Evolutionary conservation across 2,113 vertebrate species (phyloP).

Genomic region (Varanus komodoensis): DNA sequence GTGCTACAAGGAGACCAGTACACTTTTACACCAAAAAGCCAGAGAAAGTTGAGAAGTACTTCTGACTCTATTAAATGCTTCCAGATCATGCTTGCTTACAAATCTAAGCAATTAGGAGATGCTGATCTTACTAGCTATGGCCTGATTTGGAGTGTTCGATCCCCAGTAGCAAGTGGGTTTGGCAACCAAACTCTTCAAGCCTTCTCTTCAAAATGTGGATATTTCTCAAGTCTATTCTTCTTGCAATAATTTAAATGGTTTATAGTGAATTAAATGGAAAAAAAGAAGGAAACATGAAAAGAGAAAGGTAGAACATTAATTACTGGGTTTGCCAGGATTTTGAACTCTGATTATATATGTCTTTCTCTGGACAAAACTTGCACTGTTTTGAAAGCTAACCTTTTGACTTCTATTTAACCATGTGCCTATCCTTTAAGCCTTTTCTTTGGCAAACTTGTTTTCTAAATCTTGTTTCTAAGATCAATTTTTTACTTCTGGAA

Average conservation of each 20-base stretch:
- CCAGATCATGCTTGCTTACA: not conserved
- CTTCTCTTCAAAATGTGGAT: not conserved
- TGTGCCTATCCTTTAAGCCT: not conserved
- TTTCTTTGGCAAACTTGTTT: not conserved
- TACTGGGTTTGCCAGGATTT: not conserved
- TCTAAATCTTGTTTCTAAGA: not conserved
- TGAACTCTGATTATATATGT: not conserved
- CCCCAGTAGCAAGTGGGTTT: not conserved
- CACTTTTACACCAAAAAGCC: not conserved
- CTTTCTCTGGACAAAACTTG: not conserved
- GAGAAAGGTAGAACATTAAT: not conserved
- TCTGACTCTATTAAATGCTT: not conserved
- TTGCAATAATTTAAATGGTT: not conserved
- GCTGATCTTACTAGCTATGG: not conserved
- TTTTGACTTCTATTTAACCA: conserved; percentile 6
- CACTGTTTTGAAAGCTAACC: not conserved
- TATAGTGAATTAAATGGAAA: not conserved
- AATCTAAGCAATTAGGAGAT: not conserved
- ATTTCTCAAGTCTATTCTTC: not conserved
- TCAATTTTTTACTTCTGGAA: not conserved
- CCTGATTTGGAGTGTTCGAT: not conserved
- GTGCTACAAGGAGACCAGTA: no score
- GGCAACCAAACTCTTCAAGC: not conserved
- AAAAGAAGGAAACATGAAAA: not conserved
- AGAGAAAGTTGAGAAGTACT: not conserved